Evolutionary conservation across 2,797 vertebrate genomes (phyloP).

Genomic region (Enteromius anoplus): DNA sequence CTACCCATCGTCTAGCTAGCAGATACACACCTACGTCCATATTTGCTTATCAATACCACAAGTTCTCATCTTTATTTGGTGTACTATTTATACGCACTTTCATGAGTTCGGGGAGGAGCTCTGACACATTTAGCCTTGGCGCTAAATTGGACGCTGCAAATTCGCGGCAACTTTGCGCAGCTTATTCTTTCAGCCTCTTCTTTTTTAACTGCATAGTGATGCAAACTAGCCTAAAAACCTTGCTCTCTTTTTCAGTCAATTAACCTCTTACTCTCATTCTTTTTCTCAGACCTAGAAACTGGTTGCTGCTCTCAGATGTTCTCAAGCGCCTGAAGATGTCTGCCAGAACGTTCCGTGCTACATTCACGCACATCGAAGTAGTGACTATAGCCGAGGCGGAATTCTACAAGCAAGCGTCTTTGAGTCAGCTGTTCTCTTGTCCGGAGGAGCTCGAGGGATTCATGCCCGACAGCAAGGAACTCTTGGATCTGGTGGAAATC

Average conservation of each 20-base stretch:
- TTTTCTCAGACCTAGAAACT: constrained; percentile 85
- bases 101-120: too few relatives aligned
- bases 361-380: constrained; percentile 88
- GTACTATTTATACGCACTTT: too few relatives aligned
- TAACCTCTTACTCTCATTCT: neutral
- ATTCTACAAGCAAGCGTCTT: constrained; percentile 89
- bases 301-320: constrained; percentile 89
- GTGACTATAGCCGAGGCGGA: constrained; percentile 86
- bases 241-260: neutral
- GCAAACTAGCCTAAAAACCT: neutral
- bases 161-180: neutral
- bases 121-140: neutral
- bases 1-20: too few relatives aligned
- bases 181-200: neutral
- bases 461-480: constrained; percentile 86
- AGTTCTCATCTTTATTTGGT: too few relatives aligned
- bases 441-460: constrained; percentile 86
- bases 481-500: constrained; percentile 91
- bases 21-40: too few relatives aligned
- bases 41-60: too few relatives aligned
- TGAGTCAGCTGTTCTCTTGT: constrained; percentile 89
- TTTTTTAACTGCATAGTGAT: neutral
- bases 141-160: neutral
- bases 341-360: constrained; percentile 85
- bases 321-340: constrained; percentile 89